Conservation (phyloP, 2,797 vertebrate genomes). For the Sebastes wilsoni region DNA sequence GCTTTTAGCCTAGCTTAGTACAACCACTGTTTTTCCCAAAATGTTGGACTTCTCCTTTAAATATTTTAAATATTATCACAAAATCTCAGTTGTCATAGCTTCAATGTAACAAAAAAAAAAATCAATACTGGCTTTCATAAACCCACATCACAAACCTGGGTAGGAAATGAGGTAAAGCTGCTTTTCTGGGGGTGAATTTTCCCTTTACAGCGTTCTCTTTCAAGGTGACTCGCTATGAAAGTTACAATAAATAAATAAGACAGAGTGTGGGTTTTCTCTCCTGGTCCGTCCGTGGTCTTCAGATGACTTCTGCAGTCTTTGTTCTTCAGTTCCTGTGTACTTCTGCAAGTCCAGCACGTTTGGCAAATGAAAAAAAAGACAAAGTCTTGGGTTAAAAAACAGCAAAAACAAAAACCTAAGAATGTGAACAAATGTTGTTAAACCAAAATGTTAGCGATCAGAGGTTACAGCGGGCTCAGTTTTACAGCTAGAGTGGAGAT, state of each 20-base stretch:
- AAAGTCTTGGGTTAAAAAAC: not conserved
- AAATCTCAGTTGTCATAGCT: not conserved
- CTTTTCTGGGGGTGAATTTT: not conserved
- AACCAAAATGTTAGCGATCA: fast-evolving
- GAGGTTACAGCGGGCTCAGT: too few species aligned
- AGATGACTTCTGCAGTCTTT: not conserved
- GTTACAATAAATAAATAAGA: constrained; percentile 35
- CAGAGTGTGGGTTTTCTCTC: constrained; percentile 1
- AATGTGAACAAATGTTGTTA: too few species aligned
- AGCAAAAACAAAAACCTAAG: too few species aligned
- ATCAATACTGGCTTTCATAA: not conserved
- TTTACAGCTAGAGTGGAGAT: too few species aligned
- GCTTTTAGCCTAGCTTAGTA: not conserved
- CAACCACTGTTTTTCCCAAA: not conserved
- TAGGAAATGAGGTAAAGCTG: constrained; percentile 58
- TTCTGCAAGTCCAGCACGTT: constrained; percentile 36
- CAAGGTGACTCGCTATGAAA: constrained; percentile 2
- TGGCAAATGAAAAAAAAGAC: too few species aligned
- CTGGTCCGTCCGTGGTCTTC: not conserved
- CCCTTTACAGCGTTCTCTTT: constrained; percentile 26
- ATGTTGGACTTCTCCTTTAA: not conserved
- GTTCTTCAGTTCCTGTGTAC: constrained; percentile 38
- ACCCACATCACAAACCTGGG: not conserved
- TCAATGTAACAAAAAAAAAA: constrained; percentile 1
- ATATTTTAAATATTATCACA: constrained; percentile 5